phyloP scores from a whole-genome alignment of 2,113 vertebrate genomes.

The Pterocles burchelli region DNA sequence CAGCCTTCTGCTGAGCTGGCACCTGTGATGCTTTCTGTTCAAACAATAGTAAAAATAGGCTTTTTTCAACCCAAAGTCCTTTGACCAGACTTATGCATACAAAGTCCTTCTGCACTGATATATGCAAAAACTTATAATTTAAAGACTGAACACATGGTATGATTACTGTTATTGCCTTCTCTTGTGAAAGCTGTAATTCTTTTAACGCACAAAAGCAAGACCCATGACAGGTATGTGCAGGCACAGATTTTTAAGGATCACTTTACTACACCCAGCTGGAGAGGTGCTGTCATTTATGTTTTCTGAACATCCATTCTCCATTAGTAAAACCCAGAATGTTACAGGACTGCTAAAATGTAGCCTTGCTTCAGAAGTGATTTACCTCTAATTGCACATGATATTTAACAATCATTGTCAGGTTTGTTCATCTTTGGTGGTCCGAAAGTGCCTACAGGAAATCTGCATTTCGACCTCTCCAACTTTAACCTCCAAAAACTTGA shows the following conservation, averaged over 20 bases:
- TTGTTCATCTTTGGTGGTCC: background rate
- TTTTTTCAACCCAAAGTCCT: background rate
- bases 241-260: background rate
- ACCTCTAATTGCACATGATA: background rate
- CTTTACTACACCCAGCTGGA: background rate
- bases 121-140: background rate
- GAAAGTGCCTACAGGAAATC: background rate
- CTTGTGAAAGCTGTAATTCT: background rate
- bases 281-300: background rate
- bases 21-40: background rate
- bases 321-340: background rate
- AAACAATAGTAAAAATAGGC: background rate
- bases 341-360: rapidly evolving
- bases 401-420: background rate
- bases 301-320: background rate
- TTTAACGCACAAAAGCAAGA: background rate
- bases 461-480: background rate
- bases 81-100: background rate
- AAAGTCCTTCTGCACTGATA: background rate
- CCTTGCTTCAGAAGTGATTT: background rate
- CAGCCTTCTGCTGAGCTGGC: background rate
- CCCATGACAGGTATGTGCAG: background rate
- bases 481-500: background rate
- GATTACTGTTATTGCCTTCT: background rate
- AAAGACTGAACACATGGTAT: background rate